These are phyloP conservation scores for Cryptophagus acutangulus DNA, from an alignment of 2,888 invertebrate species.

Conservation along the genomic window DNA sequence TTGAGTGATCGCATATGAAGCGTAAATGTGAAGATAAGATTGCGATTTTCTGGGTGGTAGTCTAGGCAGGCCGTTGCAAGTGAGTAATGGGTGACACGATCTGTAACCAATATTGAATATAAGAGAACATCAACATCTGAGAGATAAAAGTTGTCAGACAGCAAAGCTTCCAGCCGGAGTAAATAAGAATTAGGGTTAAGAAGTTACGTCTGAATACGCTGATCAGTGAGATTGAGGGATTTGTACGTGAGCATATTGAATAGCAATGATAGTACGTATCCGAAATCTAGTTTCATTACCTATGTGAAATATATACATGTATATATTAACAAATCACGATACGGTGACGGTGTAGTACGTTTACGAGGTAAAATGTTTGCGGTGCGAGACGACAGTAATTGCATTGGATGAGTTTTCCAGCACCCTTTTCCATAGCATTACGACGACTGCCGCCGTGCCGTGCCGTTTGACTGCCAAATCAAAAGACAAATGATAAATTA, in stretches of 20 bases:
- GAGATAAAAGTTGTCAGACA: slow-evolving; percentile 41
- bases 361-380: slow-evolving; percentile 26
- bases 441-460: not conserved
- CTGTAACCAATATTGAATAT: slow-evolving; percentile 42
- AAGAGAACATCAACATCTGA: slow-evolving; percentile 37
- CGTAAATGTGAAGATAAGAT: slow-evolving; percentile 11
- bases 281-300: slow-evolving; percentile 19
- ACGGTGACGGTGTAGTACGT: slow-evolving; percentile 32
- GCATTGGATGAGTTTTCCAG: slow-evolving; percentile 21
- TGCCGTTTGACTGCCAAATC: slow-evolving; percentile 15
- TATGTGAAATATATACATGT: too few relatives aligned
- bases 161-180: slow-evolving; percentile 35
- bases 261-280: slow-evolving; percentile 12
- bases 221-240: slow-evolving; percentile 38
- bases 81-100: slow-evolving; percentile 27
- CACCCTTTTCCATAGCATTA: slow-evolving; percentile 4
- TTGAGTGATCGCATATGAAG: too few relatives aligned
- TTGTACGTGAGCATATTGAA: slow-evolving; percentile 37
- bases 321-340: slow-evolving; percentile 32
- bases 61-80: slow-evolving; percentile 17
- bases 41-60: slow-evolving; percentile 31
- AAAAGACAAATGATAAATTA: slow-evolving; percentile 27
- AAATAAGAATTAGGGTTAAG: slow-evolving; percentile 41
- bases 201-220: slow-evolving; percentile 38
- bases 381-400: slow-evolving; percentile 26